phyloP scores from a whole-genome alignment of 2,113 vertebrate species.

The Beaufortia kweichowensis region DNA sequence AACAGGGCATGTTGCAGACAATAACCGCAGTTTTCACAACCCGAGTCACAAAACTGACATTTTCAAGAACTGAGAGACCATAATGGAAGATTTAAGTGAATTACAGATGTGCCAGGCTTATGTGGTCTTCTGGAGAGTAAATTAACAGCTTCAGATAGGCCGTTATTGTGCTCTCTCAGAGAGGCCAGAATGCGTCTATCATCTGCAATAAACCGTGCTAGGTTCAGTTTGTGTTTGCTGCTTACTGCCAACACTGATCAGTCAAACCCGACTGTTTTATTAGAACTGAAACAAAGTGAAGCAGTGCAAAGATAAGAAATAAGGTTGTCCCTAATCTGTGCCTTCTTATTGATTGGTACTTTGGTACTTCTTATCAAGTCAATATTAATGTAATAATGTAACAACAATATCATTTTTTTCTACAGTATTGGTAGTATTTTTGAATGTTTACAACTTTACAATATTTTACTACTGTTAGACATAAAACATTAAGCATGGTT shows the following conservation, averaged over 20 bases:
- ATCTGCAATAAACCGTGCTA: constrained; percentile 25
- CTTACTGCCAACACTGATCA: background rate
- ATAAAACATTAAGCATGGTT: no score
- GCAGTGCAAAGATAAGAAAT: background rate
- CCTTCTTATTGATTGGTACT: background rate
- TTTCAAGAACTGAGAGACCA: constrained; percentile 33
- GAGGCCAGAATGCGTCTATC: constrained; percentile 20
- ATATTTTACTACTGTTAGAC: no score
- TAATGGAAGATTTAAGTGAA: constrained; percentile 25
- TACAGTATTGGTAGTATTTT: no score
- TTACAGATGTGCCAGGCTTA: constrained; percentile 4
- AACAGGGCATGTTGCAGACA: background rate
- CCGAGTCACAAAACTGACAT: constrained; percentile 17
- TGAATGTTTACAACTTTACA: no score
- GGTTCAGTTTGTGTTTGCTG: background rate
- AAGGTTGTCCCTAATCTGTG: background rate
- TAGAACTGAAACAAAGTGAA: constrained; percentile 6
- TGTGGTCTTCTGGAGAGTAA: constrained; percentile 6
- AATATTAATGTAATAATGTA: no score
- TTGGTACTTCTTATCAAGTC: no score
- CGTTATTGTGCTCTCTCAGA: constrained; percentile 13
- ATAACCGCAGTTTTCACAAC: background rate
- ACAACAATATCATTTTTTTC: no score
- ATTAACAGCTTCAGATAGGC: constrained; percentile 13
- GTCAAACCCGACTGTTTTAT: constrained; percentile 10